Evolutionary conservation across 2,797 vertebrate genomes (phyloP).

Genomic region (Halcyon leucocephala): DNA sequence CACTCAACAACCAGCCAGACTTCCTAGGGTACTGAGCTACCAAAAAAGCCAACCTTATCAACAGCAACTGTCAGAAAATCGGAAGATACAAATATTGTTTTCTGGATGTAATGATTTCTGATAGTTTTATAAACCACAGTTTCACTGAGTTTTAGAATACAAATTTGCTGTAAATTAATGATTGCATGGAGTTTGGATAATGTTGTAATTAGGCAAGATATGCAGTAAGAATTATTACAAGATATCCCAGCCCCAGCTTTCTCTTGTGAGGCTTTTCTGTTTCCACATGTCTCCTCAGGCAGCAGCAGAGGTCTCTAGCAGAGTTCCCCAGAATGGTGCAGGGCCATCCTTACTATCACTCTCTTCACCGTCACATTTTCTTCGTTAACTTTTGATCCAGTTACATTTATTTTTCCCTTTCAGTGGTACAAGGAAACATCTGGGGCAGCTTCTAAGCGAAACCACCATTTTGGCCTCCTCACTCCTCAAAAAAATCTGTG

Average conservation of each 20-base stretch:
- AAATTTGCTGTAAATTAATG: neutral
- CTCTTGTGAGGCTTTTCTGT: neutral
- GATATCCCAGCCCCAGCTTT: neutral
- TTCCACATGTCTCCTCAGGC: neutral
- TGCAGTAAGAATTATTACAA: neutral
- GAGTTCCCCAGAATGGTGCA: neutral
- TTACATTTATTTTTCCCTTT: neutral
- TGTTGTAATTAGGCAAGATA: neutral
- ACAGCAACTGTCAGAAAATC: neutral
- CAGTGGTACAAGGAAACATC: neutral
- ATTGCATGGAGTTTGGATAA: neutral
- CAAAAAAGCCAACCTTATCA: neutral
- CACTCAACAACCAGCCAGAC: neutral
- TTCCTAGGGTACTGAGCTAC: neutral
- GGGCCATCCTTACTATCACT: neutral
- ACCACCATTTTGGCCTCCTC: neutral
- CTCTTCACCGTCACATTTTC: neutral
- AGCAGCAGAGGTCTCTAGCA: neutral
- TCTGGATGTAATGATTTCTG: neutral
- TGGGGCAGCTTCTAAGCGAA: neutral
- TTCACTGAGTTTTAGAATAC: neutral
- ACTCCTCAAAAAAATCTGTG: accelerated
- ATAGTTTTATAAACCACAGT: neutral
- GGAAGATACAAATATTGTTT: neutral
- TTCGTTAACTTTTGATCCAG: neutral